Evolutionary conservation across 2,797 vertebrate species (phyloP), one percentile per base, ranked within the genome.

Genomic region (Prionace glauca): DNA sequence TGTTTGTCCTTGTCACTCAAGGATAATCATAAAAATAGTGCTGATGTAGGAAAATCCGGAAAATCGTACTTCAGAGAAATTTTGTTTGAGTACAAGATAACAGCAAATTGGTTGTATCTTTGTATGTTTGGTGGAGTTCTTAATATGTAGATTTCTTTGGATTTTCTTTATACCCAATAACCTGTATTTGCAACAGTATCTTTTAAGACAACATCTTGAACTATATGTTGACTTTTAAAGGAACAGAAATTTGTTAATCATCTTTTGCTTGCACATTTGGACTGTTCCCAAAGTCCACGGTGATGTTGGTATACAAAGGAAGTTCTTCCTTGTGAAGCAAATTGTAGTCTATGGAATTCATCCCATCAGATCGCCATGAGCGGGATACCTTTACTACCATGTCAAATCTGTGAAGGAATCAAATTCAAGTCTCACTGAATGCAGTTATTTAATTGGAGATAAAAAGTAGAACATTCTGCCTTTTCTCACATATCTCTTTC

Each of bases 271-370:
- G 71, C 26, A 77, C 12, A 5, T 32, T 50, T 77, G 71, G 71
- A 50, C 50, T 74, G 29, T 56, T 95, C 24, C 93, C 69, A 74
- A 95, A 56, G 29, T 77, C 93, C 71, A 74, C 93, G 0, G 93
- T 95, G 69, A 95, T 60, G 41, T 95, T 95, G 93, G 93, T 95
- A 45, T 95, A 95, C 71, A 95, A 60, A 74, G 93, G 93, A 95
- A 95, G 29, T 8, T 95, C 93, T 77, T 95, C 93, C 45, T 50
- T 95, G 5, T 95, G 26, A 74, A 95, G 93, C 24, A 95, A 74
- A 14, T 56, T 95, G 60, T 95, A 95, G 2, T 95, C 71, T 29
- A 95, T 56, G 4, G 93, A 95, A 32, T 95, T 95, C 93, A 95
- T 95, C 45, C 93, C 93, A 95, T 95, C 93, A 60, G 50, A 56